Conservation (phyloP, 2,888 invertebrate genomes). For the Andrena dorsata region DNA sequence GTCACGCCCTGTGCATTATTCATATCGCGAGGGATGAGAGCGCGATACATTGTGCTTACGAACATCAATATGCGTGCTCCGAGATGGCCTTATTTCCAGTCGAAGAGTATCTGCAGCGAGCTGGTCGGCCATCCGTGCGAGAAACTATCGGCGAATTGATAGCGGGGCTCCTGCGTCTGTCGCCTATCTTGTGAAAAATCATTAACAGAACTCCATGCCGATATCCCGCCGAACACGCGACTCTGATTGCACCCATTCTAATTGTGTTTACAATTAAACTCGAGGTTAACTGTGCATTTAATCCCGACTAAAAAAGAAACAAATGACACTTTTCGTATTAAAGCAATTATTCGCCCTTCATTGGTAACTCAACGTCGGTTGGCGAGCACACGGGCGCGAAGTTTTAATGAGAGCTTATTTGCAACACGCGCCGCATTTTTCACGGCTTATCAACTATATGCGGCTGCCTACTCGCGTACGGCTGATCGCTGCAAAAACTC, state of each 20-base stretch:
- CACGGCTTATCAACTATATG: not conserved
- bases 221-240: not conserved
- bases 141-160: conserved; percentile 43
- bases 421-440: not conserved
- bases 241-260: not conserved
- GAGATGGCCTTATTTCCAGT: conserved; percentile 61
- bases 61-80: conserved; percentile 75
- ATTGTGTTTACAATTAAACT: not conserved
- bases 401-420: not conserved
- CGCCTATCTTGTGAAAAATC: not conserved
- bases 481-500: not conserved
- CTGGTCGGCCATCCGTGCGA: conserved; percentile 21
- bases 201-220: not conserved
- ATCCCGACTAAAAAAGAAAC: too few relatives aligned
- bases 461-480: not conserved
- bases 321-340: not conserved
- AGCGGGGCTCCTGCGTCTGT: not conserved
- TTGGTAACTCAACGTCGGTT: not conserved
- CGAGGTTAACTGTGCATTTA: too few relatives aligned
- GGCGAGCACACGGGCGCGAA: not conserved
- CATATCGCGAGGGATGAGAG: conserved; percentile 65
- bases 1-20: conserved; percentile 73
- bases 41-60: conserved; percentile 72
- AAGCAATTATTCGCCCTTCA: not conserved
- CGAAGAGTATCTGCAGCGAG: conserved; percentile 51